Evolutionary conservation across 2,888 invertebrate genomes (phyloP).

Genomic region (Blera fallax): DNA sequence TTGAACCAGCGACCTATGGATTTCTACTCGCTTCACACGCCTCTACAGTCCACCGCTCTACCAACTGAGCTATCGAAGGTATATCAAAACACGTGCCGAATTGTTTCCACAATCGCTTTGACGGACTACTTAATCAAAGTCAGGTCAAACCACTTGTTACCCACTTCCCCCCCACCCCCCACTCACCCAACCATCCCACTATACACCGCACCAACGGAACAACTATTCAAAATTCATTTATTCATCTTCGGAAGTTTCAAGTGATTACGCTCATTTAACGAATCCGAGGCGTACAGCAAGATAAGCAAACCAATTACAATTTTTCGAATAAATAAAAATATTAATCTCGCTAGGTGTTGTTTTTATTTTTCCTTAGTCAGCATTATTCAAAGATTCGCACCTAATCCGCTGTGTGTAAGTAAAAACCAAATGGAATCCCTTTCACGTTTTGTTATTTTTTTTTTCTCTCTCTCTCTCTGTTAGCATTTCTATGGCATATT

Average conservation of each 20-base stretch:
- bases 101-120: conserved; percentile 23
- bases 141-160: conserved; percentile 6
- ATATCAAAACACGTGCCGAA: not conserved
- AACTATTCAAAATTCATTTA: conserved; percentile 23
- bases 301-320: not conserved
- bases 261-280: not conserved
- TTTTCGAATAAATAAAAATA: not conserved
- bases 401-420: not conserved
- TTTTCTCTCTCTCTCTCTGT: not conserved
- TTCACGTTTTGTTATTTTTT: not conserved
- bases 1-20: conserved; percentile 88
- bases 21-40: conserved; percentile 75
- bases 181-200: no score
- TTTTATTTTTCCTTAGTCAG: not conserved
- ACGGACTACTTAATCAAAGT: not conserved
- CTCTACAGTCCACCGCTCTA: conserved; percentile 76
- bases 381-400: not conserved
- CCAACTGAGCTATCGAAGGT: conserved; percentile 77
- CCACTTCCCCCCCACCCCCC: not conserved
- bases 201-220: not conserved
- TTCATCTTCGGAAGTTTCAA: conserved; percentile 12
- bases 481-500: conserved; percentile 8
- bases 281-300: not conserved
- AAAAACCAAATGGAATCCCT: conserved; percentile 1
- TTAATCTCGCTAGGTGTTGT: not conserved